phyloP scores from a whole-genome alignment of 2,113 vertebrate species.

The Fregata magnificens region DNA sequence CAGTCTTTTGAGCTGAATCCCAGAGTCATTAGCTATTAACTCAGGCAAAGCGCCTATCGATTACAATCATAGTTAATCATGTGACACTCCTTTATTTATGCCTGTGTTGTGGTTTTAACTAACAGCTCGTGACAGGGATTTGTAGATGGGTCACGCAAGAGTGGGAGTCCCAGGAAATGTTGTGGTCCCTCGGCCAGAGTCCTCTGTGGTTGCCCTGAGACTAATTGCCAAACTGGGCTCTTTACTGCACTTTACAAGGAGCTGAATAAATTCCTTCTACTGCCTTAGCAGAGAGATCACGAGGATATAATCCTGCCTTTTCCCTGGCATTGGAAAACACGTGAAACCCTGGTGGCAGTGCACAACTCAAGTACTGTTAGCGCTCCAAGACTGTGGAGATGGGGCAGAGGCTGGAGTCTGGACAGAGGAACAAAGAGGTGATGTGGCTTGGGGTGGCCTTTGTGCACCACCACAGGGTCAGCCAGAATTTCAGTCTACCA shows the following conservation, averaged over 20 bases:
- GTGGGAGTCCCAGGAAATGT: neutral
- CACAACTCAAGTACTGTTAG: neutral
- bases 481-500: conserved; percentile 13
- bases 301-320: neutral
- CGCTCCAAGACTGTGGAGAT: neutral
- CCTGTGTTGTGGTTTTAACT: neutral
- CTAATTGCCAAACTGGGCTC: neutral
- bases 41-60: conserved; percentile 40
- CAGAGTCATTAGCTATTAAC: conserved; percentile 49
- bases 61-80: conserved; percentile 43
- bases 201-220: neutral
- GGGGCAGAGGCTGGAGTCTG: neutral
- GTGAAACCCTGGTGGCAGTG: neutral
- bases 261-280: neutral
- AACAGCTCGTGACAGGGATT: conserved; percentile 12
- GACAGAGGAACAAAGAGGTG: neutral
- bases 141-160: neutral
- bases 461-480: conserved; percentile 17
- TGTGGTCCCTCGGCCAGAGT: neutral
- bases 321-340: neutral
- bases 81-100: conserved; percentile 22
- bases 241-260: neutral
- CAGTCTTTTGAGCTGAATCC: conserved; percentile 43
- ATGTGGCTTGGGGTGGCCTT: conserved; percentile 25
- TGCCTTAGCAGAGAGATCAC: neutral